phyloP scores from a whole-genome alignment of 2,113 vertebrate genomes.

The Oryzias woworae region DNA sequence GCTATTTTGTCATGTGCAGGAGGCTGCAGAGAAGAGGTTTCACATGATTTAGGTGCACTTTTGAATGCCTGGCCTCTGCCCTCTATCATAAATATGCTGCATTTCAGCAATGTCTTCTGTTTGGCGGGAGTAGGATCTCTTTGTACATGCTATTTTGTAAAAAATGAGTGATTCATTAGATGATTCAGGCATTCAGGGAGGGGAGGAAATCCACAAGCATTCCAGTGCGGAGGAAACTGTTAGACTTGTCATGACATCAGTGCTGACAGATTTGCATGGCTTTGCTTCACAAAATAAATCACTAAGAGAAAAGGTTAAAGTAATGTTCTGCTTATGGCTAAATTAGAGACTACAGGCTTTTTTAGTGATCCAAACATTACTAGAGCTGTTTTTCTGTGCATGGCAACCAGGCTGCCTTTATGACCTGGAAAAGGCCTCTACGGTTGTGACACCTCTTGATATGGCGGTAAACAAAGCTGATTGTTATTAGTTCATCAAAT shows the following conservation, averaged over 20 bases:
- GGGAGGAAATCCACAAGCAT: conserved; percentile 53
- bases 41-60: background rate
- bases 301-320: conserved; percentile 38
- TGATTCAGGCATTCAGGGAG: conserved; percentile 47
- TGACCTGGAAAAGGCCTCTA: conserved; percentile 17
- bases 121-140: background rate
- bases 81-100: background rate
- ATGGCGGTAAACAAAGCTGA: background rate
- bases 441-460: background rate
- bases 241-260: conserved; percentile 74
- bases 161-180: conserved; percentile 50
- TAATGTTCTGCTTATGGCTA: conserved; percentile 54
- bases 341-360: conserved; percentile 61
- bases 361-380: conserved; percentile 51
- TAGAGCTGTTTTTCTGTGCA: conserved; percentile 39
- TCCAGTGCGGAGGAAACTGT: conserved; percentile 62
- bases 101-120: background rate
- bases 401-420: conserved; percentile 35
- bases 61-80: background rate
- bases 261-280: conserved; percentile 64
- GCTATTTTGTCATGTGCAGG: conserved; percentile 15
- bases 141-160: conserved; percentile 27
- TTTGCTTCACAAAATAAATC: conserved; percentile 69
- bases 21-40: conserved; percentile 7
- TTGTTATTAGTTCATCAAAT: no score